phyloP scores from a whole-genome alignment of 2,113 vertebrate genomes.

The Dipodomys spectabilis region DNA sequence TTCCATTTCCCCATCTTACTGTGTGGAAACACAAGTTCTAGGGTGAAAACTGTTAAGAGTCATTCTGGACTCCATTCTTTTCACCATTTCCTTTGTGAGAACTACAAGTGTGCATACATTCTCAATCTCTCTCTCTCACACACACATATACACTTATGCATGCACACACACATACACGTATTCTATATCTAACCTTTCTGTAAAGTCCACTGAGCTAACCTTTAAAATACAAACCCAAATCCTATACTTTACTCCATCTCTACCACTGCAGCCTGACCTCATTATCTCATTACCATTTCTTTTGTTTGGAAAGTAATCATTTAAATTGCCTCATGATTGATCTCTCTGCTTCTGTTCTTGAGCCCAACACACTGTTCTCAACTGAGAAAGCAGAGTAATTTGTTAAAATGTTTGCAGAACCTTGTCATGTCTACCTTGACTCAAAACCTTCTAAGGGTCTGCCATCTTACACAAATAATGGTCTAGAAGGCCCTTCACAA shows the following conservation, averaged over 20 bases:
- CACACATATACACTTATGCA: no score
- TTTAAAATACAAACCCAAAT: background rate
- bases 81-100: background rate
- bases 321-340: background rate
- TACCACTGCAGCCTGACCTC: background rate
- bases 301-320: background rate
- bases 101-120: no score
- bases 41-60: background rate
- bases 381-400: background rate
- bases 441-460: background rate
- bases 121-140: no score
- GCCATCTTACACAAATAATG: background rate
- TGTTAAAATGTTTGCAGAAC: constrained; percentile 6
- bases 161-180: no score
- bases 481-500: background rate
- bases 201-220: background rate
- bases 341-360: background rate
- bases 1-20: background rate
- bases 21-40: background rate
- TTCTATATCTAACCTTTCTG: background rate
- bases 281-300: background rate
- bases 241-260: background rate
- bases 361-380: background rate
- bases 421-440: constrained; percentile 4
- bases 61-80: background rate